Evolutionary conservation across 2,888 invertebrate genomes (phyloP), one percentile per base, ranked within the genome.

Genomic region (Lithophane semibrunnea): DNA sequence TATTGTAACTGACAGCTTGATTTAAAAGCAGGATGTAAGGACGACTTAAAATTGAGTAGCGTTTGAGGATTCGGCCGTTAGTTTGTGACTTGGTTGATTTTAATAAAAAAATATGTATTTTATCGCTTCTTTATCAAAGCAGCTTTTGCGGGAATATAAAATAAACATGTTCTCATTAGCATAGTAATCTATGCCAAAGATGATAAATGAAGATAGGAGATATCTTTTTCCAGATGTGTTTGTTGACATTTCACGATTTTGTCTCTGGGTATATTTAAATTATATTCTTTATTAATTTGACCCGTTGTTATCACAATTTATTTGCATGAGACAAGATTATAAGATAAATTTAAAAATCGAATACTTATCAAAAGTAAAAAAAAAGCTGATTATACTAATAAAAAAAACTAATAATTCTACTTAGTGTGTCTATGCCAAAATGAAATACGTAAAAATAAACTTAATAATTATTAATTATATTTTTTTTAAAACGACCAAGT

Each of bases 401-500:
- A 24, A 58, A 58, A 24, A 24, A 24, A 13, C 8, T 24, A 7
- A 13, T 58, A 24, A 24, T 7, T 58, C 7, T 24, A 13, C 5
- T 13, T 24, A n/a, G n/a, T 24, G 13, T n/a, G 12, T 68, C 8
- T 70, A 58, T 70, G 58, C 63, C 65, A 67, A 83, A 83, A 29
- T 56, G 44, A n/a, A 24, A 61, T 64, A 68, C 58, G 61, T 73
- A 52, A 69, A 49, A 24, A 2, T 49, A 60, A 63, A 52, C 1
- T 7, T 58, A 29, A 29, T 37, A 12, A 9, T 49, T 29, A 68
- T n/a, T 29, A 64, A 64, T 56, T 60, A 13, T 52, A 60, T 13
- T 44, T 63, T 73, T 76, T 5, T 68, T 67, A 75, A 77, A 79
- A 80, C 82, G 80, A 84, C 86, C 84, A 87, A 87, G 84, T 84